These are phyloP conservation scores for Orientallactaga bullata DNA, from an alignment of 2,113 vertebrate species.

Conservation along the genomic window DNA sequence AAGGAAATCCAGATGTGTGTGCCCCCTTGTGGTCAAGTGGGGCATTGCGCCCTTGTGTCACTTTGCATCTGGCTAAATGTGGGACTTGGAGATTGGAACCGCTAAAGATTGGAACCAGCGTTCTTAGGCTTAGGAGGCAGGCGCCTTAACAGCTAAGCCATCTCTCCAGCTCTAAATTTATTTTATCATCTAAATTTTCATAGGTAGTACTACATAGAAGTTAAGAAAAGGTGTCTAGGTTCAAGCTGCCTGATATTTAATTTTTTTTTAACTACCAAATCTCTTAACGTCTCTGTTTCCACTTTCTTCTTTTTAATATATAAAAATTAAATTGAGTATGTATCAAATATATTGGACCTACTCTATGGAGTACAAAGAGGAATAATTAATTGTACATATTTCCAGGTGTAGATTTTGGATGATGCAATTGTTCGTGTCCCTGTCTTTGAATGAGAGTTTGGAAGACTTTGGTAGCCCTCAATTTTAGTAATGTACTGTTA, in stretches of 20 bases:
- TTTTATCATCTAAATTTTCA: not conserved
- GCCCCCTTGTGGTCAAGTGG: no score
- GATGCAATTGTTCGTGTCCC: not conserved
- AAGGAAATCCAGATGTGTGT: no score
- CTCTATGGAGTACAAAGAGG: not conserved
- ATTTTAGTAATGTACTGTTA: not conserved
- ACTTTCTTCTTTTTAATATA: not conserved
- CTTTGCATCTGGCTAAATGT: no score
- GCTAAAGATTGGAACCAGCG: no score
- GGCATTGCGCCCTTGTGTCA: no score
- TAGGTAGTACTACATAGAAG: not conserved
- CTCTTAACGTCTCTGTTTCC: not conserved
- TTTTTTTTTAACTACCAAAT: not conserved
- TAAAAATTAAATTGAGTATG: not conserved
- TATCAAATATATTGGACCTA: not conserved
- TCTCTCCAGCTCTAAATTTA: no score
- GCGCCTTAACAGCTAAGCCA: no score
- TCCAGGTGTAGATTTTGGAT: not conserved
- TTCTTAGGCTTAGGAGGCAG: no score
- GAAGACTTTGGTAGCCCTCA: accelerated
- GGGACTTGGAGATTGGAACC: no score
- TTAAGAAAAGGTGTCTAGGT: not conserved
- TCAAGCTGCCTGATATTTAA: not conserved
- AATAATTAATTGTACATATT: not conserved
- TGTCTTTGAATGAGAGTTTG: not conserved